phyloP scores from a whole-genome alignment of 2,797 vertebrate species.

The Rhincodon typus region DNA sequence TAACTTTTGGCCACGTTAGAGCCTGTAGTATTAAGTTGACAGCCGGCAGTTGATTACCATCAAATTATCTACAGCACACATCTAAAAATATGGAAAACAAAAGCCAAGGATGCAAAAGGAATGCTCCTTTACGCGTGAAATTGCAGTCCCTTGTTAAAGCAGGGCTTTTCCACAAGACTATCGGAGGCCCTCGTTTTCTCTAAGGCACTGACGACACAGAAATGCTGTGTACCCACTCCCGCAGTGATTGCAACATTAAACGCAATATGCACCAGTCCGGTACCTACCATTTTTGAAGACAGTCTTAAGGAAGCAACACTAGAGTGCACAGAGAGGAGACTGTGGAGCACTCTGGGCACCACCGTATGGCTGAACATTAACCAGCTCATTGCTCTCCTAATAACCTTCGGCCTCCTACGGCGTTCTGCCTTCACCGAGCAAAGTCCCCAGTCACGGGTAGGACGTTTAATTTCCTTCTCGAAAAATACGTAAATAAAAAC shows the following conservation, averaged over 20 bases:
- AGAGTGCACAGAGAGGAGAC: constrained; percentile 38
- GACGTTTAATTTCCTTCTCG: no score
- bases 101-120: not conserved
- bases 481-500: not conserved
- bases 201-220: not conserved
- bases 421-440: not conserved
- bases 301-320: constrained; percentile 39
- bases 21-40: not conserved
- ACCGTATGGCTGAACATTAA: constrained; percentile 56
- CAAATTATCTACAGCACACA: not conserved
- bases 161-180: not conserved
- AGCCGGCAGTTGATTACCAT: not conserved
- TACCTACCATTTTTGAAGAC: constrained; percentile 60
- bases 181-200: not conserved
- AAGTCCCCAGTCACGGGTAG: not conserved
- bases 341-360: not conserved
- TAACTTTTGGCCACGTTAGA: not conserved
- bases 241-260: no score
- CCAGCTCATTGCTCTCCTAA: constrained; percentile 47
- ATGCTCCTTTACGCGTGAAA: not conserved
- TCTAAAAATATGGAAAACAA: not conserved
- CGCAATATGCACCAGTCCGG: not conserved
- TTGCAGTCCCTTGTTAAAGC: not conserved
- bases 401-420: not conserved
- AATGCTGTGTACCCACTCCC: not conserved